Conservation (phyloP, 2,113 vertebrate genomes). For the Copsychus sechellarum region DNA sequence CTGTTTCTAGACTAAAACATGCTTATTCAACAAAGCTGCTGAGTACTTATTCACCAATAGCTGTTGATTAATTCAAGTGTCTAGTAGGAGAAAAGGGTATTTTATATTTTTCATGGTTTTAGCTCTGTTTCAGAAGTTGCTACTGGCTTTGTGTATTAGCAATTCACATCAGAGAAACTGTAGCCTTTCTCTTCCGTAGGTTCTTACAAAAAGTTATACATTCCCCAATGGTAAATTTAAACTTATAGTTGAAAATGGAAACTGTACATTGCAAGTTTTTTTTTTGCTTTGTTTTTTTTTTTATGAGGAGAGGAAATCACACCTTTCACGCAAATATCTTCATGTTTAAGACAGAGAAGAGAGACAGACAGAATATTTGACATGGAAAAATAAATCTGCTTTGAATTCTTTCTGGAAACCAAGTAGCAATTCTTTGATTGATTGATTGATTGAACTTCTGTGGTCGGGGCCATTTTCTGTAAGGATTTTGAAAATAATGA, state of each 20-base stretch:
- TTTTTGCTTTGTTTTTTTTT: neutral
- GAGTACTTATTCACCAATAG: neutral
- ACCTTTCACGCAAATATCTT: neutral
- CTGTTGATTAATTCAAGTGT: neutral
- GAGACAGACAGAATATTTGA: neutral
- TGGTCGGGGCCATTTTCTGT: neutral
- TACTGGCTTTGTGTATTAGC: neutral
- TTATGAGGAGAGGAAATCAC: neutral
- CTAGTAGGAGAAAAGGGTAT: neutral
- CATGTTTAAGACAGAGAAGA: neutral
- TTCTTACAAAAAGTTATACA: neutral
- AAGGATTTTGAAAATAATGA: neutral
- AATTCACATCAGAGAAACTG: neutral
- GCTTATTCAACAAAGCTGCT: neutral
- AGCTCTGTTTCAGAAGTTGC: neutral
- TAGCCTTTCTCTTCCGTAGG: neutral
- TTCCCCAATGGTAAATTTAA: neutral
- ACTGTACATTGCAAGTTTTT: fast-evolving
- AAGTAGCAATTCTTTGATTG: neutral
- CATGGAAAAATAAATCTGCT: neutral
- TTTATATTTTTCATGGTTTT: neutral
- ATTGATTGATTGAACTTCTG: neutral
- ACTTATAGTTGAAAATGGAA: neutral
- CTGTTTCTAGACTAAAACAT: neutral
- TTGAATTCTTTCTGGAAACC: neutral